Evolutionary conservation across 2,797 vertebrate species (phyloP).

Genomic region (Monodelphis domestica): DNA sequence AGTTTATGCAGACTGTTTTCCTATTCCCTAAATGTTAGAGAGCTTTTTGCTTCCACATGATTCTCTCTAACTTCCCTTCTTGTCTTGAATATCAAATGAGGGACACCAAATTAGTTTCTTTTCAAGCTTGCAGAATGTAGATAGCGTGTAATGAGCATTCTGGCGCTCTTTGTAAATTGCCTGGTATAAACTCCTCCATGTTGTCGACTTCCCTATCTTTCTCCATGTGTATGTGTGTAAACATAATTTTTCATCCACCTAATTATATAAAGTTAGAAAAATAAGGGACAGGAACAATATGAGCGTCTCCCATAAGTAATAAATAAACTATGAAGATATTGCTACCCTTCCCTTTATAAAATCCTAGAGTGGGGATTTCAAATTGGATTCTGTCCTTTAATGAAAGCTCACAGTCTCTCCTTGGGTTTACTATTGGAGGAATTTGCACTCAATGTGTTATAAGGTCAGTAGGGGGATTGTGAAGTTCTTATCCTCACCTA

Average conservation of each 20-base stretch:
- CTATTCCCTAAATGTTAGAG: background rate
- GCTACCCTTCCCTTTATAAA: background rate
- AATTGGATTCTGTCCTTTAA: conserved; percentile 44
- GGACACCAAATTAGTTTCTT: conserved; percentile 68
- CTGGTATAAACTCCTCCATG: conserved; percentile 76
- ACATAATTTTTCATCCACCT: conserved; percentile 75
- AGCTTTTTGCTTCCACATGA: conserved; percentile 23
- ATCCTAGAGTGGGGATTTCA: conserved; percentile 36
- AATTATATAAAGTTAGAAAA: conserved; percentile 79
- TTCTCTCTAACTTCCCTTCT: conserved; percentile 55
- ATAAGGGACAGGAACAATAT: conserved; percentile 75
- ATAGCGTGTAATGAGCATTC: conserved; percentile 79
- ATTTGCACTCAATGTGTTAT: background rate
- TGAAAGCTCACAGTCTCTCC: background rate
- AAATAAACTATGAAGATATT: conserved; percentile 74
- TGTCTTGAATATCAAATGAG: conserved; percentile 75
- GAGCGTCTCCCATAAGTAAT: conserved; percentile 73
- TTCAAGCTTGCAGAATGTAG: conserved; percentile 74
- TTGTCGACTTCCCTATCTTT: conserved; percentile 69
- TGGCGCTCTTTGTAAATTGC: conserved; percentile 78
- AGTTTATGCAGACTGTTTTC: background rate
- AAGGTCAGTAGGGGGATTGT: background rate
- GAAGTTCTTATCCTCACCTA: background rate
- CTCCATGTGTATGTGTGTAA: conserved; percentile 76
- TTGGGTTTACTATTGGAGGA: background rate